Evolutionary conservation across 2,797 vertebrate genomes (phyloP).

Genomic region (Thripadectes ignobilis): DNA sequence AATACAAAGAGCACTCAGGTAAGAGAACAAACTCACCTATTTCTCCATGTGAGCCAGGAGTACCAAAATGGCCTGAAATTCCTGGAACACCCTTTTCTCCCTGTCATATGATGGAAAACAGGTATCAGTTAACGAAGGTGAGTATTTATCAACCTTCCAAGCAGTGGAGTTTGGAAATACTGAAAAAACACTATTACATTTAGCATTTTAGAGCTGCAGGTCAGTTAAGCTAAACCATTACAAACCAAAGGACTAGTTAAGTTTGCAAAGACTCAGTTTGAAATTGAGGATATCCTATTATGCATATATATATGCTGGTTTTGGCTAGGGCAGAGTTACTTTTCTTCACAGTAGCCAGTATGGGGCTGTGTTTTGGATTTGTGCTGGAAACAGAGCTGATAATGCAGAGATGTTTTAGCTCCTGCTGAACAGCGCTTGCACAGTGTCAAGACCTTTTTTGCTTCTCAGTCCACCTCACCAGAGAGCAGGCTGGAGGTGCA

Average conservation of each 20-base stretch:
- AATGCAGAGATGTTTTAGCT: background rate
- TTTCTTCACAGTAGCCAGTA: background rate
- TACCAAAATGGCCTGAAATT: constrained; percentile 82
- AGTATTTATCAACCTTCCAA: background rate
- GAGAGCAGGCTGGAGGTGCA: background rate
- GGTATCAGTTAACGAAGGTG: background rate
- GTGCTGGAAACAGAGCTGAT: background rate
- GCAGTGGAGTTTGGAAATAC: background rate
- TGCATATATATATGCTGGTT: background rate
- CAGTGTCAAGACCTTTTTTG: background rate
- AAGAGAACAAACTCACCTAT: constrained; percentile 68
- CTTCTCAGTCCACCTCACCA: background rate
- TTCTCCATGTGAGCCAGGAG: constrained; percentile 76
- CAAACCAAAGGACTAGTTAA: background rate
- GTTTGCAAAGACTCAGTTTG: background rate
- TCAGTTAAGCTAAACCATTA: background rate
- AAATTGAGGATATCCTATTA: background rate
- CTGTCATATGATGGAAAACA: constrained; percentile 67
- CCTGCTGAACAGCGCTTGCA: rapidly evolving
- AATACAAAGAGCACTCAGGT: background rate
- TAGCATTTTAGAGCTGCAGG: background rate
- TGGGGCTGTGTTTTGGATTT: background rate
- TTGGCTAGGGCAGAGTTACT: background rate
- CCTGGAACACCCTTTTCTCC: constrained; percentile 84
- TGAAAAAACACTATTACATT: background rate